Evolutionary conservation across 2,888 invertebrate species (phyloP), one percentile per base, ranked within the genome.

Genomic region (Pollenia angustigena): DNA sequence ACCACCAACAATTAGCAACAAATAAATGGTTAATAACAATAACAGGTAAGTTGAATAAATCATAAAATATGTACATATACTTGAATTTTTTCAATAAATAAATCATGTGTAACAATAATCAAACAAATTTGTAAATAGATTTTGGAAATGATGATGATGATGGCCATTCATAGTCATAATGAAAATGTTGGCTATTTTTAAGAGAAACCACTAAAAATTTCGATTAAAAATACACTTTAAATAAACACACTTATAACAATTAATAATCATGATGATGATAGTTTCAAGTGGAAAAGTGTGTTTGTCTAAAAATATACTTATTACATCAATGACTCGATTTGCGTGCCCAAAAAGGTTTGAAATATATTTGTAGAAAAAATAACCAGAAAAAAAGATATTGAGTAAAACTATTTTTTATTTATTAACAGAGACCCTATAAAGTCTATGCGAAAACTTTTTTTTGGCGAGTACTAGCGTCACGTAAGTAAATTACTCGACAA

Each of bases 21-120:
- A 89, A 89, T 81, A 90, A 90, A 82, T 90, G 91, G 91, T 90
- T 92, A 88, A 87, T 92, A 87, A 89, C 90, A 85, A 83, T 92
- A 82, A 89, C 92, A 92, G 92, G 92, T 92, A 91, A 91, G 90
- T 90, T 75, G 60, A 76, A 56, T n/a, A 68, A 60, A 44, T 74
- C 42, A 32, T 56, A 14, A 48, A 18, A 42, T 14, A 16, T 32
- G 32, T 32, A 6, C 23, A 23, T 23, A 23, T 32, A 6, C 0
- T 32, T 32, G n/a, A 40, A 48, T 32, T 4, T 75, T 40, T n/a
- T 6, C 16, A 32, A 50, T 48, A 16, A 79, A 78, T 9, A 68
- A 85, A 48, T 69, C 72, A 78, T 52, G 12, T 8, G 42, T 56
- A 64, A 58, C 32, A 50, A 18, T 48, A 50, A 54, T 12, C 6